A percentile compares a stretch with the other conserved stretches of the same genome.
phyloP scores from a whole-genome alignment of 2,888 invertebrate genomes.

The Drosophila demipolita region DNA sequence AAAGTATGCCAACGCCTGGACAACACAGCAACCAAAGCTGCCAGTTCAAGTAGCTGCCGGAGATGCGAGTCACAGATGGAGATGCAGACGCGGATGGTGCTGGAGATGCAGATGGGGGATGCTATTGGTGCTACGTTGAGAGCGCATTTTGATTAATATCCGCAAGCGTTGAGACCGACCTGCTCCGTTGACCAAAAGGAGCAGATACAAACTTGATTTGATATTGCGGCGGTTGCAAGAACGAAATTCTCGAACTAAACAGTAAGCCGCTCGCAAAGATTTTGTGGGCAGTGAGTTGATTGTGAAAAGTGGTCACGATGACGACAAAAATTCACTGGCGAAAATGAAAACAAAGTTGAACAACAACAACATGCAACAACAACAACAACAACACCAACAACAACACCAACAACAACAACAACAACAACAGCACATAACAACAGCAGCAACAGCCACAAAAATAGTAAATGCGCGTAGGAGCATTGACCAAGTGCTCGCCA shows the following conservation, averaged over 20 bases:
- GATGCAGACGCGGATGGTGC: conserved; percentile 17
- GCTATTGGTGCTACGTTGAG: conserved; percentile 16
- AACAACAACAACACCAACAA: too few relatives aligned
- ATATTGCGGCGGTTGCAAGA: conserved; percentile 25
- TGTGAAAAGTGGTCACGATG: conserved; percentile 79
- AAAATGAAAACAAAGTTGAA: conserved; percentile 76
- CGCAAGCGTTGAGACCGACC: conserved; percentile 58
- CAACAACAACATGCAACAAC: not conserved
- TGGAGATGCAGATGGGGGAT: conserved; percentile 9
- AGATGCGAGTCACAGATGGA: conserved; percentile 25
- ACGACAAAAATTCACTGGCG: conserved; percentile 71
- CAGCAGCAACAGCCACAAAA: conserved; percentile 18
- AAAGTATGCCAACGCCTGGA: conserved; percentile 64
- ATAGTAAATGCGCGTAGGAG: conserved; percentile 15
- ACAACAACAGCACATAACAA: not conserved
- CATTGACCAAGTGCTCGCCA: conserved; percentile 30
- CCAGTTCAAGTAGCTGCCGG: conserved; percentile 28
- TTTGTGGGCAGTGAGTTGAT: conserved; percentile 63
- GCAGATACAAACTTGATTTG: conserved; percentile 15
- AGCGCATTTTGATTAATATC: conserved; percentile 77
- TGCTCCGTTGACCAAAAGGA: conserved; percentile 27
- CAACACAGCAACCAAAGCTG: conserved; percentile 13
- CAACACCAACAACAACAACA: not conserved
- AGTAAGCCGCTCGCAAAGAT: conserved; percentile 55
- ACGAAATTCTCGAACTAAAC: conserved; percentile 28